These are phyloP conservation scores for Fundulus diaphanus DNA, from an alignment of 2,797 vertebrate species.

Conservation along the genomic window DNA sequence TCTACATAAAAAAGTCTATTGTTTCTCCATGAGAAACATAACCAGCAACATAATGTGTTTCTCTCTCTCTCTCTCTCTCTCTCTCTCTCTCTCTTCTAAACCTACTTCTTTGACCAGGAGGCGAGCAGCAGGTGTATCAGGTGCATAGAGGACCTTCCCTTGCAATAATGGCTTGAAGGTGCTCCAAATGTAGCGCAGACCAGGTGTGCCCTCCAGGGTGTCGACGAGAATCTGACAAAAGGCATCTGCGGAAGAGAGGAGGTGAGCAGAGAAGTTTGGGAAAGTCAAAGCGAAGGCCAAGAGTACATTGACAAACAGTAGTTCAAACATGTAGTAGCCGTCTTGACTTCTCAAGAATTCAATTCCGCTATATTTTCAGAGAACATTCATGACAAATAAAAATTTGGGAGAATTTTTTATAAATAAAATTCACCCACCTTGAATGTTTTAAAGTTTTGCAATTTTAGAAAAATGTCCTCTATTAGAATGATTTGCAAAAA, in stretches of 20 bases:
- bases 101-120: constrained; percentile 89
- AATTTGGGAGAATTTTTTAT: no score
- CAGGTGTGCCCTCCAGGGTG: constrained; percentile 87
- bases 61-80: constrained; percentile 9
- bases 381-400: not conserved
- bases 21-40: not conserved
- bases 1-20: not conserved
- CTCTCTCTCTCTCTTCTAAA: not conserved
- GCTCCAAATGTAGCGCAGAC: constrained; percentile 90
- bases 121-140: constrained; percentile 87
- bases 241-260: constrained; percentile 76
- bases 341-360: not conserved
- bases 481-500: not conserved
- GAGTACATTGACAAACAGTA: constrained; percentile 11
- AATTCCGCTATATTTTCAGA: not conserved
- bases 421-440: not conserved
- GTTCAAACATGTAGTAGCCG: not conserved
- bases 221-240: constrained; percentile 91
- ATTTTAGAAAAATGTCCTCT: not conserved
- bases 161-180: constrained; percentile 89
- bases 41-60: not conserved
- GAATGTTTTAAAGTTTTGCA: not conserved
- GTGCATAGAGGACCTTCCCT: constrained; percentile 93
- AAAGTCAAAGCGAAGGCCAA: constrained; percentile 34
- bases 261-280: constrained; percentile 28